phyloP scores from a whole-genome alignment of 2,113 vertebrate species.

The Mirza zaza region DNA sequence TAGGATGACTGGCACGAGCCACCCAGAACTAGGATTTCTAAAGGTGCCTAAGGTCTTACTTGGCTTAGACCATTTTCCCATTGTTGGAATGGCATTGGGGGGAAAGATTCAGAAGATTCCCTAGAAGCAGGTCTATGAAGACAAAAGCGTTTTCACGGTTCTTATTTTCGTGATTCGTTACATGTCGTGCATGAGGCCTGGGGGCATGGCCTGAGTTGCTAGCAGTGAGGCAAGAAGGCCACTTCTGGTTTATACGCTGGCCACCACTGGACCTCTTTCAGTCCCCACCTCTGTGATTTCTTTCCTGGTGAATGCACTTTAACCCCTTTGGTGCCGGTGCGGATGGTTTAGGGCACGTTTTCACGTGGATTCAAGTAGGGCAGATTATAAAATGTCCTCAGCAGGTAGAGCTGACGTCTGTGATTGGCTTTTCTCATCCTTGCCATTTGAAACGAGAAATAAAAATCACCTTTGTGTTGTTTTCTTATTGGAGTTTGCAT shows the following conservation, averaged over 20 bases:
- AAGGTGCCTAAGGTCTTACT: background rate
- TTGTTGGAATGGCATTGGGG: background rate
- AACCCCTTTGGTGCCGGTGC: background rate
- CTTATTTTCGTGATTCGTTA: background rate
- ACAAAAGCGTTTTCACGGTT: background rate
- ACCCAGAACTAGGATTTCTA: background rate
- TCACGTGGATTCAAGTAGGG: background rate
- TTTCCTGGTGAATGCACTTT: background rate
- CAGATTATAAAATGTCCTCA: background rate
- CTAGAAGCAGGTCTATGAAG: background rate
- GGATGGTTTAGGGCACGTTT: background rate
- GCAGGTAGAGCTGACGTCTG: background rate
- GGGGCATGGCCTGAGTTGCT: background rate
- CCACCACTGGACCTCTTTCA: background rate
- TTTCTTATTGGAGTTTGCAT: background rate
- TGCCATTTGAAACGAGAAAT: conserved; percentile 52
- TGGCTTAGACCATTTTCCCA: background rate
- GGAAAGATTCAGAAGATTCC: background rate
- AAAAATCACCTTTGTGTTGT: background rate
- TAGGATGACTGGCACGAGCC: no score
- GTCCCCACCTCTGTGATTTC: background rate
- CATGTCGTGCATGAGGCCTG: accelerated
- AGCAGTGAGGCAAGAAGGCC: background rate
- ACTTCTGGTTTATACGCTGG: background rate
- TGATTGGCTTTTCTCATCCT: conserved; percentile 34